Percentiles rank a stretch among this genome's conserved stretches.
These are phyloP conservation scores for Malacosoma neustria DNA, from an alignment of 2,888 invertebrate species.

Conservation along the genomic window DNA sequence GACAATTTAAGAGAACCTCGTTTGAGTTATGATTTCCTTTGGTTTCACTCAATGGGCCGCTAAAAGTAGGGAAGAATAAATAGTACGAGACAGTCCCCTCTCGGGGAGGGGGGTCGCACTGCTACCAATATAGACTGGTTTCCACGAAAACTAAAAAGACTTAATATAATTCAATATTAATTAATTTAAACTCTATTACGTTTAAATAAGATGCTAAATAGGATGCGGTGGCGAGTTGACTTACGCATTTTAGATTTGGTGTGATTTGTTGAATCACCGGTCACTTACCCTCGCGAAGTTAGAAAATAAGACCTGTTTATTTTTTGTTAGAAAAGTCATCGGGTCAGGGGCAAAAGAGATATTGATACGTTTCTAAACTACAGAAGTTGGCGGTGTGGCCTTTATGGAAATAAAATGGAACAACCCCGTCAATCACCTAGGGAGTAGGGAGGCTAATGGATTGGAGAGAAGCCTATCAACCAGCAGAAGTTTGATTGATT, in stretches of 20 bases:
- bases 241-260: not conserved
- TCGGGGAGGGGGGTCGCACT: conserved; percentile 2
- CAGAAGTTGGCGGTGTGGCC: no score
- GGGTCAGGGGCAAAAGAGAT: not conserved
- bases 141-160: not conserved
- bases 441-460: no score
- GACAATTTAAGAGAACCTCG: not conserved
- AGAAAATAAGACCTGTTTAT: conserved; percentile 33
- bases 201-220: not conserved
- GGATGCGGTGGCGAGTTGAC: no score
- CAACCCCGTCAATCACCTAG: no score
- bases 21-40: conserved; percentile 25
- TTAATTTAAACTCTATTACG: not conserved
- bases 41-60: conserved; percentile 37
- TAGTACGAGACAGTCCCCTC: conserved; percentile 25
- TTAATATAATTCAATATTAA: not conserved
- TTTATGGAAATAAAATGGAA: no score
- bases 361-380: no score
- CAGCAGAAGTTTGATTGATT: no score
- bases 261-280: conserved; percentile 41
- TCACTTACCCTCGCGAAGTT: conserved; percentile 51
- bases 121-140: conserved; percentile 15
- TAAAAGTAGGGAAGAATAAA: conserved; percentile 40
- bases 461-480: no score
- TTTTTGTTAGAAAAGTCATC: not conserved